phyloP scores from a whole-genome alignment of 2,888 invertebrate genomes.

The Sarcophaga subvicina region DNA sequence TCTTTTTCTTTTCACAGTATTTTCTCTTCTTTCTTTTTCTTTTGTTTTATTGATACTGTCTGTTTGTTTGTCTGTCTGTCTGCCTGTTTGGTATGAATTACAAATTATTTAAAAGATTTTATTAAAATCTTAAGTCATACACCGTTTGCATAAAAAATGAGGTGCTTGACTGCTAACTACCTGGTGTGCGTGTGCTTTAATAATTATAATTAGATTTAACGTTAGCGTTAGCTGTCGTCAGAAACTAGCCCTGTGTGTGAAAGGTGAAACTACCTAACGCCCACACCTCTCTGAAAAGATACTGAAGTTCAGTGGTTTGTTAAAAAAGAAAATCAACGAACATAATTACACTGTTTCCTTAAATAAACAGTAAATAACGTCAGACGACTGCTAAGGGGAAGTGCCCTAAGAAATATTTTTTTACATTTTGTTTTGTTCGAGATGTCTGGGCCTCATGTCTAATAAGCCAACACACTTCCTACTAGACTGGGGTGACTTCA shows the following conservation, averaged over 20 bases:
- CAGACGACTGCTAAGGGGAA: too few relatives aligned
- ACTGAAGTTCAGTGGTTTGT: neutral
- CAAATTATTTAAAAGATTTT: conserved; percentile 32
- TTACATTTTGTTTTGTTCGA: too few relatives aligned
- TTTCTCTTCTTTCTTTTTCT: neutral
- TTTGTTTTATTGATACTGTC: neutral
- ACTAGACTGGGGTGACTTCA: too few relatives aligned
- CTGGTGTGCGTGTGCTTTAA: neutral
- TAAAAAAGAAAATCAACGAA: too few relatives aligned
- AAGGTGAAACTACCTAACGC: neutral
- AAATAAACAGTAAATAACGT: too few relatives aligned
- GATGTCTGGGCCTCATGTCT: too few relatives aligned
- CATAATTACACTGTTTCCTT: too few relatives aligned
- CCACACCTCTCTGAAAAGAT: neutral
- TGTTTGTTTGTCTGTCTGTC: neutral
- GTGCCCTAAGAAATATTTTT: too few relatives aligned
- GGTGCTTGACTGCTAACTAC: neutral
- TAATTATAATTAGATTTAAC: conserved; percentile 14
- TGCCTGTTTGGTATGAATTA: conserved; percentile 17
- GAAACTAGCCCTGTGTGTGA: neutral
- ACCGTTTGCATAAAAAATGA: conserved; percentile 13
- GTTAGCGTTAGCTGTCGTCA: neutral
- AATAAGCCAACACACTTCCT: too few relatives aligned
- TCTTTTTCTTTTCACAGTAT: neutral
- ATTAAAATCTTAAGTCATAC: conserved; percentile 6